Conservation (phyloP, 2,113 vertebrate genomes). For the Lucifuga dentata region DNA sequence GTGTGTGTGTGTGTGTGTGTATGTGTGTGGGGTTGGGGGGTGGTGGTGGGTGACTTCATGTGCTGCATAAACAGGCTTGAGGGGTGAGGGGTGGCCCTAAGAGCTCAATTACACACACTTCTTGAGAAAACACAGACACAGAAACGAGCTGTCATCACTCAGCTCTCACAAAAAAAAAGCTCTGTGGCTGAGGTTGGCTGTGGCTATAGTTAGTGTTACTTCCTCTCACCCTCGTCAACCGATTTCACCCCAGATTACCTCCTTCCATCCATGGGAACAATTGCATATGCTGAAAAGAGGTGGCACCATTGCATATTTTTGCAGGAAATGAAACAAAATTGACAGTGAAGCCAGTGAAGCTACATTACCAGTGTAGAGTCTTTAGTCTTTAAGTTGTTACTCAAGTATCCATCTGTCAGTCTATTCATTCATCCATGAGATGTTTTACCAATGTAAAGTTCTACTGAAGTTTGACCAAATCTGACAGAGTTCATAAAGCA, state of each 20-base stretch:
- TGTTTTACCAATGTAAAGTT: conserved; percentile 20
- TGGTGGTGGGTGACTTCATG: conserved; percentile 58
- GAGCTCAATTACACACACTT: conserved; percentile 64
- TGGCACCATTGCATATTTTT: background rate
- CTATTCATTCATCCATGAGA: conserved; percentile 33
- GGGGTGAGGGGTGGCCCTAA: conserved; percentile 64
- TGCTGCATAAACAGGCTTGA: conserved; percentile 65
- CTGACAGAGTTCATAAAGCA: conserved; percentile 14
- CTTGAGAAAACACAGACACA: conserved; percentile 65
- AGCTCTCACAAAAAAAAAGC: conserved; percentile 54
- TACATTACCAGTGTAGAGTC: background rate
- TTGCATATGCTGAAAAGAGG: conserved; percentile 6
- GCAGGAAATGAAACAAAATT: background rate
- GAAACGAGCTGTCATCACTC: conserved; percentile 46
- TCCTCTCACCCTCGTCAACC: conserved; percentile 8
- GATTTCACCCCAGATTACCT: conserved; percentile 18
- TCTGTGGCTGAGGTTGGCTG: conserved; percentile 23
- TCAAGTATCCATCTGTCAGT: background rate
- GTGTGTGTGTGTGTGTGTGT: conserved; percentile 9
- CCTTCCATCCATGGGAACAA: conserved; percentile 22
- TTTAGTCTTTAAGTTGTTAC: conserved; percentile 3
- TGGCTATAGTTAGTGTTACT: background rate
- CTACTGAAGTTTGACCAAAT: background rate
- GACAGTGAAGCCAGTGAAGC: background rate
- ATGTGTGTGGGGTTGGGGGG: conserved; percentile 21